Conservation (phyloP, 2,797 vertebrate genomes). For the Enteromius radiatus region DNA sequence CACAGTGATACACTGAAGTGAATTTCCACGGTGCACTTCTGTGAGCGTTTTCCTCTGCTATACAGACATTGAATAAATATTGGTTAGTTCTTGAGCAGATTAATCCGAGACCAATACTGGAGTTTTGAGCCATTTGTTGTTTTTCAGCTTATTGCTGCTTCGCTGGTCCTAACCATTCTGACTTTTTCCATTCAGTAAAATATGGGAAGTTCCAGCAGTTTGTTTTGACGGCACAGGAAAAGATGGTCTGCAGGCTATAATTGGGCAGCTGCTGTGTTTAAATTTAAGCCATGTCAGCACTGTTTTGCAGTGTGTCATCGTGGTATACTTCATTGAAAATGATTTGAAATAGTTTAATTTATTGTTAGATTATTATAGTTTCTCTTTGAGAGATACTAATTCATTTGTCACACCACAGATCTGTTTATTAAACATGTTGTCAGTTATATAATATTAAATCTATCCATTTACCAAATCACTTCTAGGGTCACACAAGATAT, state of each 20-base stretch:
- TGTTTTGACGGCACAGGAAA: neutral
- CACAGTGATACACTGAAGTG: neutral
- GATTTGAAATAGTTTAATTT: neutral
- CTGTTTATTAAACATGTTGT: neutral
- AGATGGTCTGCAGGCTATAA: constrained; percentile 1
- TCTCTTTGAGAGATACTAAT: neutral
- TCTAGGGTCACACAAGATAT: neutral
- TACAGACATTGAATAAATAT: neutral
- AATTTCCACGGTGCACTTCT: neutral
- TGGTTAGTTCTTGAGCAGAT: neutral
- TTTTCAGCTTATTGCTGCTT: neutral
- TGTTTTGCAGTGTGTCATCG: neutral
- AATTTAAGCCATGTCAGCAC: neutral
- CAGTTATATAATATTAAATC: neutral
- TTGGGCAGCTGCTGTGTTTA: neutral
- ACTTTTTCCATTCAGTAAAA: neutral
- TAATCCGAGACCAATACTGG: neutral
- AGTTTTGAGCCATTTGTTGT: neutral
- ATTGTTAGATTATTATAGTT: neutral
- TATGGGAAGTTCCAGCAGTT: neutral
- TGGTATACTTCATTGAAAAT: neutral
- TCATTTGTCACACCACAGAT: neutral
- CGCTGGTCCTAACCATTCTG: neutral
- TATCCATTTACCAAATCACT: neutral
- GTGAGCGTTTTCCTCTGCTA: neutral